Base-by-base conservation (phyloP, 2,797 vertebrate species). In the Acipenser ruthenus region DNA sequence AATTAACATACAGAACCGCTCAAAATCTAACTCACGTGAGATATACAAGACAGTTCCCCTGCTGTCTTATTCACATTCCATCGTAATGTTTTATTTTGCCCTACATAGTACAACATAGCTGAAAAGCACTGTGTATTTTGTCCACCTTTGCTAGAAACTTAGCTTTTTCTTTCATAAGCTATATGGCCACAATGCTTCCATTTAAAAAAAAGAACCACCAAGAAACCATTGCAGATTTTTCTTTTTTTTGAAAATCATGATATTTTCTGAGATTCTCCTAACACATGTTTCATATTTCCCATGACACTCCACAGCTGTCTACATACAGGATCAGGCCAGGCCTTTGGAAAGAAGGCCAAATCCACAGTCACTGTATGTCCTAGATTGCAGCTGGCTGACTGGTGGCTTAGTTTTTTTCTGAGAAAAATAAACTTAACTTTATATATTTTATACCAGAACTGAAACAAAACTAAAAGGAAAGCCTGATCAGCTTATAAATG, bases 401-500 rank as follows among this genome's bases (percentile, higher is more conserved):
- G 50, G 10, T 52, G 47, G 15, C 15, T 18, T 18, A 18, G 23
- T 15, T 15, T 12, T 12, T 37, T 60, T 65, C 12, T 51, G 8
- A 13, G 37, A 74, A 70, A 73, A 68, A 71, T 67, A 78, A 80
- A 70, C 82, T 78, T 70, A 77, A 78, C 74, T 77, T 82, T 86
- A 83, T 85, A 62, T 61, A 51, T 59, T 62, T 86, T 83, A 87
- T 84, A 85, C 80, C 77, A 78, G 78, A 82, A 84, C 83, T 82
- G 88, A 84, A 83, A 83, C 60, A 60, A 49, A 67, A 70, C 49
- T 60, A 37, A 37, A 37, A 10, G 65, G 61, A 66, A 53, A 50
- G 23, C 18, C 13, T 53, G 53, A 37, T 37, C 37, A 37, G 37
- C 37, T 37, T 52, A 63, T 64, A 65, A 71, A 85, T 82, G 87